Evolutionary conservation across 2,797 vertebrate species (phyloP).

Genomic region (Amblyraja radiata): DNA sequence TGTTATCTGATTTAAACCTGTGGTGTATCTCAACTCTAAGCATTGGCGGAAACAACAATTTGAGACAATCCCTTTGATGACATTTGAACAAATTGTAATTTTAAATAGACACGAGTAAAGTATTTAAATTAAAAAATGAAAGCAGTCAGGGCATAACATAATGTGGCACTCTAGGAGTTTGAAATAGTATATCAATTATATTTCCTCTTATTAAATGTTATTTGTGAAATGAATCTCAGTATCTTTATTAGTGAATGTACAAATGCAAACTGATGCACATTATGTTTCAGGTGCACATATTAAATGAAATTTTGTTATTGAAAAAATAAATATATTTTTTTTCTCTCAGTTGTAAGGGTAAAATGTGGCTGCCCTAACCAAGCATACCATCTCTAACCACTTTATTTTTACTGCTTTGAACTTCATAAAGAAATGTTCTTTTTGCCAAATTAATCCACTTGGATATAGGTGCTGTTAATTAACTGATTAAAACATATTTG

Average conservation of each 20-base stretch:
- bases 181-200: constrained; percentile 12
- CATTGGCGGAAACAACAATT: neutral
- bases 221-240: constrained; percentile 34
- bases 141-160: constrained; percentile 19
- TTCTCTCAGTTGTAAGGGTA: constrained; percentile 52
- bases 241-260: constrained; percentile 37
- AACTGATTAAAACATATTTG: constrained; percentile 42
- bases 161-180: constrained; percentile 32
- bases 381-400: constrained; percentile 41
- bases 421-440: constrained; percentile 41
- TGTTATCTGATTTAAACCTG: constrained; percentile 17
- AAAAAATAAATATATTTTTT: constrained; percentile 43
- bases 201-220: constrained; percentile 38
- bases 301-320: constrained; percentile 32
- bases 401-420: constrained; percentile 36
- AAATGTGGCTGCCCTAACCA: constrained; percentile 43
- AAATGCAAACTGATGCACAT: constrained; percentile 36
- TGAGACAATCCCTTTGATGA: constrained; percentile 18
- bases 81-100: neutral
- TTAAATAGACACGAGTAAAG: neutral
- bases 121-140: neutral
- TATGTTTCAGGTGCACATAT: constrained; percentile 37
- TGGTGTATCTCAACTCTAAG: neutral
- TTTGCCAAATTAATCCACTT: constrained; percentile 44
- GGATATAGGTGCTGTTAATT: constrained; percentile 43